A percentile compares a stretch with the other conserved stretches of the same genome.
phyloP scores from a whole-genome alignment of 2,797 vertebrate species.

The Myripristis jacobus region DNA sequence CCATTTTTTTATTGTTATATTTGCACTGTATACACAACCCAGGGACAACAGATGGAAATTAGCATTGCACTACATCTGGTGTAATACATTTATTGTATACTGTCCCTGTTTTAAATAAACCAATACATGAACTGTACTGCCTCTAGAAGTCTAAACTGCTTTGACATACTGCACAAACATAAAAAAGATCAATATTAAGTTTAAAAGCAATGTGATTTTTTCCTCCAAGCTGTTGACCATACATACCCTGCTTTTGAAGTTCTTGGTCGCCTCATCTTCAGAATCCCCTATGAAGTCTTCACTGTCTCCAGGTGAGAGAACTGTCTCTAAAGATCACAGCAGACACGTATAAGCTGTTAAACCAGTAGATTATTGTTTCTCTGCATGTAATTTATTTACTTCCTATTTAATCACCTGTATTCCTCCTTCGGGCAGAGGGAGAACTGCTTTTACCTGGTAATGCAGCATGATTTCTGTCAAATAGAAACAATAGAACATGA shows the following conservation, averaged over 20 bases:
- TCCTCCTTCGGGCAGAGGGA: constrained; percentile 31
- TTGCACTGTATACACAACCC: no score
- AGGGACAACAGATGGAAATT: no score
- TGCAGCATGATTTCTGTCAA: constrained; percentile 71
- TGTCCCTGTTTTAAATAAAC: no score
- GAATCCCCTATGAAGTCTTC: constrained; percentile 84
- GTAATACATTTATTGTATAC: no score
- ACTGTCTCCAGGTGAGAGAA: constrained; percentile 11
- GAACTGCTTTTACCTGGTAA: constrained; percentile 23
- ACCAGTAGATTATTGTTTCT: not conserved
- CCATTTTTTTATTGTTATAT: not conserved
- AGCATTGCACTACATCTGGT: no score
- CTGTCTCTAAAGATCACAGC: constrained; percentile 37
- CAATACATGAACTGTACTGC: no score
- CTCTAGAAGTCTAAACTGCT: no score
- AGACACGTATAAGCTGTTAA: constrained; percentile 8
- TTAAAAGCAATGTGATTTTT: not conserved
- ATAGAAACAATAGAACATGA: constrained; percentile 31
- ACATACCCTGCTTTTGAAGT: constrained; percentile 81
- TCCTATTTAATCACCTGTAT: constrained; percentile 71
- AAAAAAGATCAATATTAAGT: no score
- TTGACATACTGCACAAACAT: no score
- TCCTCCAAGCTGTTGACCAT: not conserved
- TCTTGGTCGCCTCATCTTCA: constrained; percentile 83
- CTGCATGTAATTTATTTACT: accelerated